Conservation (phyloP, 2,113 vertebrate species). For the Arenaria interpres region DNA sequence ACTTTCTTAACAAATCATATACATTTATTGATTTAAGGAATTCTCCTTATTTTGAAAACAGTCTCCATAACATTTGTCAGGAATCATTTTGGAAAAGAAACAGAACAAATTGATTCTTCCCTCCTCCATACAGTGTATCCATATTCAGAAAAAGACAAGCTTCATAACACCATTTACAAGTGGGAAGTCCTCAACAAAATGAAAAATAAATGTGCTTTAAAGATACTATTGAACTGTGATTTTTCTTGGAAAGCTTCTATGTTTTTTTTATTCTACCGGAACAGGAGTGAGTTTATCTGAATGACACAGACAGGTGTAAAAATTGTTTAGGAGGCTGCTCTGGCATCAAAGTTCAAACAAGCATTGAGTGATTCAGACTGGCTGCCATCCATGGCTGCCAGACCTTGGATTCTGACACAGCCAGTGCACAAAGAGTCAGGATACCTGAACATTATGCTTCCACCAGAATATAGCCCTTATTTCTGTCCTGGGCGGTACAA, state of each 20-base stretch:
- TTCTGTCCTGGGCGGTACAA: background rate
- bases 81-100: conserved; percentile 27
- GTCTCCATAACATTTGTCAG: background rate
- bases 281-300: conserved; percentile 49
- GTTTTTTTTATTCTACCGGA: conserved; percentile 15
- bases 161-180: conserved; percentile 17
- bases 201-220: background rate
- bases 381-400: background rate
- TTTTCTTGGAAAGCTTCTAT: conserved; percentile 43
- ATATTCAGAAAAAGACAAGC: background rate
- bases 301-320: conserved; percentile 29
- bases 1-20: conserved; percentile 30
- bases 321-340: conserved; percentile 5
- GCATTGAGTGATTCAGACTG: background rate
- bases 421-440: background rate
- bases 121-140: background rate
- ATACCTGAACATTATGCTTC: background rate
- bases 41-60: conserved; percentile 44
- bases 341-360: conserved; percentile 17
- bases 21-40: conserved; percentile 22
- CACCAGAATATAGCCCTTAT: background rate
- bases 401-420: background rate
- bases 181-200: conserved; percentile 35
- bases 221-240: conserved; percentile 2
- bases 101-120: background rate